Percentiles rank a stretch among this genome's conserved stretches.
These are phyloP conservation scores for Lymantria monacha DNA, from an alignment of 2,888 invertebrate genomes.

Conservation along the genomic window DNA sequence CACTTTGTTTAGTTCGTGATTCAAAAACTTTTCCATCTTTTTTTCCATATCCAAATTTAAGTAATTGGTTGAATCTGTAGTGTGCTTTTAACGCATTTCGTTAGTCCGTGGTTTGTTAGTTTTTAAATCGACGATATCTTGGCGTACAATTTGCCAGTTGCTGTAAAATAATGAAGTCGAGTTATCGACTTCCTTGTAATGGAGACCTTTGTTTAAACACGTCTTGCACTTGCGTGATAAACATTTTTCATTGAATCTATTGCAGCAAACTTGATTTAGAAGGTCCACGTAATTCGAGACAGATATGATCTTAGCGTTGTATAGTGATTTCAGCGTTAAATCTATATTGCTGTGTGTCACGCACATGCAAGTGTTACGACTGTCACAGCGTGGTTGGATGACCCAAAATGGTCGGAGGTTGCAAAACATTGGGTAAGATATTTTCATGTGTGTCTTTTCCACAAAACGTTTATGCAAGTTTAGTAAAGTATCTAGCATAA, in stretches of 20 bases:
- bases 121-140: neutral
- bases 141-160: neutral
- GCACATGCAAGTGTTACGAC: slow-evolving; percentile 35
- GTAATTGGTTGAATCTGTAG: neutral
- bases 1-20: neutral
- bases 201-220: neutral
- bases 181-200: neutral
- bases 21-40: neutral
- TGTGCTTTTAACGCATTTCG: neutral
- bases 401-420: slow-evolving; percentile 28
- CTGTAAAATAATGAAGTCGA: neutral
- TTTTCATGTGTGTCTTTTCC: no score
- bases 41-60: slow-evolving; percentile 1
- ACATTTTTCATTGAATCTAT: neutral
- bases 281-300: neutral
- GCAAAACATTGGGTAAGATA: slow-evolving; percentile 13
- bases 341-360: slow-evolving; percentile 27
- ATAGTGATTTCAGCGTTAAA: slow-evolving; percentile 22
- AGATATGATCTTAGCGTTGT: slow-evolving; percentile 16
- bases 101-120: neutral
- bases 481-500: slow-evolving; percentile 15
- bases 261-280: neutral
- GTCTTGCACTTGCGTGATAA: neutral
- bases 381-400: slow-evolving; percentile 21
- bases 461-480: no score